Evolutionary conservation across 1,140 invertebrate species (phyloP).

Genomic region (Listronotus oregonensis): DNA sequence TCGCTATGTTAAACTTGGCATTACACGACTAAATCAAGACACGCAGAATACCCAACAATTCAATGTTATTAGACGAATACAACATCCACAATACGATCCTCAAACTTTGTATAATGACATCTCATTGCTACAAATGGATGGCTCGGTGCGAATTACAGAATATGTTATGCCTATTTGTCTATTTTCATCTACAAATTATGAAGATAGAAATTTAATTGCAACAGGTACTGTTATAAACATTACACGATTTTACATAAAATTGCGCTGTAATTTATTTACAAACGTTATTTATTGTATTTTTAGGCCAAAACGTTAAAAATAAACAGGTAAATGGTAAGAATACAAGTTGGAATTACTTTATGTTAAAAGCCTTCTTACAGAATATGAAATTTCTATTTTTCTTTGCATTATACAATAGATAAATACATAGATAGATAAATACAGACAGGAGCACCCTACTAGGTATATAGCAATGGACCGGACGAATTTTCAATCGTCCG

Average conservation of each 20-base stretch:
- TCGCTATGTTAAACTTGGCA: constrained; percentile 34
- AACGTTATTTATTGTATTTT: no score
- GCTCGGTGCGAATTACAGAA: constrained; percentile 55
- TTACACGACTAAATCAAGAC: constrained; percentile 12
- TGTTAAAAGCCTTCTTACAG: no score
- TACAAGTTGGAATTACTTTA: no score
- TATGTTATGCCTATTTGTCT: constrained; percentile 64
- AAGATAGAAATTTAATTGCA: constrained; percentile 37
- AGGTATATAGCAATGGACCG: no score
- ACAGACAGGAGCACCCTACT: no score
- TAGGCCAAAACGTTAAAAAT: no score
- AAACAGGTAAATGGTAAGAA: no score
- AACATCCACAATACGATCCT: constrained; percentile 60
- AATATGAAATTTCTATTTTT: no score
- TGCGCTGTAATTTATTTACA: no score
- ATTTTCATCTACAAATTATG: constrained; percentile 50
- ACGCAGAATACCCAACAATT: constrained; percentile 27
- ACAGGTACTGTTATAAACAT: constrained; percentile 14
- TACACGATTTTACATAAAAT: neutral
- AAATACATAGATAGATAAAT: no score
- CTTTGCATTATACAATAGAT: no score
- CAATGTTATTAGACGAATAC: constrained; percentile 34
- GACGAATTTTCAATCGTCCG: no score
- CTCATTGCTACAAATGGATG: constrained; percentile 62
- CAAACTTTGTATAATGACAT: constrained; percentile 68